A percentile compares a stretch with the other conserved stretches of the same genome.
Conservation (phyloP, 1,140 invertebrate species). For the Ganaspis sp. region DNA sequence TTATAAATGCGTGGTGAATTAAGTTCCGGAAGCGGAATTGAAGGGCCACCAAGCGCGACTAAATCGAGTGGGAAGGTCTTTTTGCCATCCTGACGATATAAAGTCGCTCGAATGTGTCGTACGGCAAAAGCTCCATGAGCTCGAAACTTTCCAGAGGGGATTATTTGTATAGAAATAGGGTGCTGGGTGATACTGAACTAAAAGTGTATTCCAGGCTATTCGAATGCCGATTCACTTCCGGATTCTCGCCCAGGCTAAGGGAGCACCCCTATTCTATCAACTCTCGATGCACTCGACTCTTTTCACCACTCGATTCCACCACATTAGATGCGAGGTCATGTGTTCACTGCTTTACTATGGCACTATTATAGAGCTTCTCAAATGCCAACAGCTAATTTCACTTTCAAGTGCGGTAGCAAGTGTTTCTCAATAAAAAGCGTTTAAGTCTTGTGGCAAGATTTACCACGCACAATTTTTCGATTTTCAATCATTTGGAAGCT, state of each 20-base stretch:
- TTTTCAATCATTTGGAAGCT: no score
- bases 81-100: conserved; percentile 12
- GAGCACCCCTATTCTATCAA: neutral
- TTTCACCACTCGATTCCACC: neutral
- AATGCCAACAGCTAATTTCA: neutral
- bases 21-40: conserved; percentile 28
- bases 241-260: neutral
- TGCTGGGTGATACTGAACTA: neutral
- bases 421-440: no score
- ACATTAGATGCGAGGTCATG: neutral
- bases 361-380: neutral
- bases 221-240: conserved; percentile 12
- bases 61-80: conserved; percentile 3
- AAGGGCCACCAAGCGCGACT: conserved; percentile 29
- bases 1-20: conserved; percentile 1
- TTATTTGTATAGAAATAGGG: neutral
- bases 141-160: neutral
- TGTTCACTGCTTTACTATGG: neutral
- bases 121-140: neutral
- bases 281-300: conserved; percentile 13
- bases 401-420: no score
- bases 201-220: neutral
- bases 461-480: no score
- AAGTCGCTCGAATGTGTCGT: neutral
- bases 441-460: no score